Evolutionary conservation across 2,888 invertebrate species (phyloP), one percentile per base, ranked within the genome.

Genomic region (Standfussiana lucernea): DNA sequence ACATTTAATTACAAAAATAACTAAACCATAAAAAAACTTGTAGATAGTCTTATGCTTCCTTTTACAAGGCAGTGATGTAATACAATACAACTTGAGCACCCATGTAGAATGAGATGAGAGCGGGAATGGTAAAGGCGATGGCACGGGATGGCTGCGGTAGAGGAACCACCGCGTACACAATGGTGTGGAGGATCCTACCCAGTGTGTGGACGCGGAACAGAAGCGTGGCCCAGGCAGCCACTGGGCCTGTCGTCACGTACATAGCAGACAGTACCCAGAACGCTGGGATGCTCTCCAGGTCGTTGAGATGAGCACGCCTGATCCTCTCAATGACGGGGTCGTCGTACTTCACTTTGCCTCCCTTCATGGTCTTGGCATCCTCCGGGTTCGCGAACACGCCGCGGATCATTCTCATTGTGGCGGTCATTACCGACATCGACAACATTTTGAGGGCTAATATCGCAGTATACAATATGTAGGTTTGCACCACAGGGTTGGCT

Each of bases 211-310:
- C 90, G 45, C 97, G 91, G 91, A 96, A 96, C 62, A 96, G 90
- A 15, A 94, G 82, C 35, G 90, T 92, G 7, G 96, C 95, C 93
- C 92, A 94, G 32, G 91, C 91, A 0, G 86, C 90, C 3, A 85
- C 92, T 0, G 98, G 98, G 0, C 95, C 95, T 0, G 97, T 98
- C 42, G 97, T 94, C 76, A 97, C 90, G 93, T 98, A 98, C 75
- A 97, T 91, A 10, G 97, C 96, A 10, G 97, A 97, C 47, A 97
- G 92, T 24, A 97, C 88, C 91, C 98, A 96, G 91, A 98, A 98
- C 1, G 97, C 96, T 0, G 97, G 96, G 74, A 98, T 98, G 92
- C 98, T 98, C 93, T 98, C 98, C 92, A 98, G 91, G 91, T 98
- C 98, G 89, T 98, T 98, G 87, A 97, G 95, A 91, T 98, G 98